Base-by-base conservation (phyloP, 2,113 vertebrate genomes). In the Ameiurus melas region DNA sequence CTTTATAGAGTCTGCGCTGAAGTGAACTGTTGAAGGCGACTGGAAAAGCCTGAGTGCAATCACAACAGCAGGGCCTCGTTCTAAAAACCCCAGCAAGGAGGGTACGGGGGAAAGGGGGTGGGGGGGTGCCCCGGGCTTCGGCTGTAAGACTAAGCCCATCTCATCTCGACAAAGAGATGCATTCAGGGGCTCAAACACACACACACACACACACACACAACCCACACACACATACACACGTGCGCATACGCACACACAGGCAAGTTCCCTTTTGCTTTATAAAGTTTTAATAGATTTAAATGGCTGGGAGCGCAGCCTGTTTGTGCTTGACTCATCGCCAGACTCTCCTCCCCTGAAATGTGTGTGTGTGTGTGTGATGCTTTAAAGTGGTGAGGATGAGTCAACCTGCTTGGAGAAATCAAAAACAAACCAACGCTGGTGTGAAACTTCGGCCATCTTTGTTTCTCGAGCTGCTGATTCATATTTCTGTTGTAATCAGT, bases 11-110 rank as follows among this genome's bases (percentile, higher is more conserved):
- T 93, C 95, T 93, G 92, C 33, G 95, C 96, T 95, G 94, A 97
- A 97, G 96, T 97, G 97, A 97, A 96, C 97, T 97, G 97, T 97
- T 97, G 96, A 97, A 97, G 97, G 95, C 96, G 95, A 91, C 95
- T 95, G 94, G 97, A 97, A 97, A 93, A 97, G 96, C 94, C 96
- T 96, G 95, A 96, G 94, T 97, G 97, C 97, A 98, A 98, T 97
- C 97, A 98, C 96, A 98, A 97, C 97, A 97, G 93, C 93, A 36
- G 66, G 82, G 80, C 71, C 73, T 88, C 83, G 39, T 89, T 92
- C 93, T 92, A 91, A 94, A 93, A 93, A 91, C 90, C 84, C 85
- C 33, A 83, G 33, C 80, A 51, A 70, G 82, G 86, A 62, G 77
- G 25, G 58, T 27, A 85, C 60, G 83, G 79, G 84, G 68, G 27